Evolutionary conservation across 2,113 vertebrate genomes (phyloP).

Genomic region (Pachypanchax playfairii): DNA sequence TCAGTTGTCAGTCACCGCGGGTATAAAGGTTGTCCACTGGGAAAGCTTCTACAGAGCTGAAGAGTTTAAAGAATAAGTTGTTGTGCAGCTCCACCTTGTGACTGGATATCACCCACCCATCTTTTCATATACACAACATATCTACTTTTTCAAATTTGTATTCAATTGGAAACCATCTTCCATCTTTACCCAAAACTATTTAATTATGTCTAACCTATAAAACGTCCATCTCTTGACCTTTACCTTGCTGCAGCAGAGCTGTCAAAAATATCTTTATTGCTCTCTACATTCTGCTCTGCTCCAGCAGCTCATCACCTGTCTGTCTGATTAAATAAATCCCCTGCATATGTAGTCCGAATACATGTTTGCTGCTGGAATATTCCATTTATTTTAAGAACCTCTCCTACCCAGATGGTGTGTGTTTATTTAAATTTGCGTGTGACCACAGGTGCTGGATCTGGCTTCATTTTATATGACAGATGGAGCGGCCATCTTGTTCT

Average conservation of each 20-base stretch:
- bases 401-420: constrained; percentile 35
- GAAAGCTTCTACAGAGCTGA: not conserved
- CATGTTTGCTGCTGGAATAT: constrained; percentile 22
- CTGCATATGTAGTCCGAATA: not conserved
- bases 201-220: no score
- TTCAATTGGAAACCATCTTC: not conserved
- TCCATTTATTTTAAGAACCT: constrained; percentile 58
- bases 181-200: not conserved
- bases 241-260: not conserved
- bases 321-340: not conserved
- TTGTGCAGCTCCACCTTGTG: constrained; percentile 71
- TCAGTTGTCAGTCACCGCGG: constrained; percentile 29
- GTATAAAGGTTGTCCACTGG: constrained; percentile 29
- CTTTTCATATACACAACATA: not conserved
- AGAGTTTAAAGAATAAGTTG: constrained; percentile 11
- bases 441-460: constrained; percentile 64
- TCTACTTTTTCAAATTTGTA: constrained; percentile 2
- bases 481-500: constrained; percentile 71
- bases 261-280: constrained; percentile 18
- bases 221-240: no score
- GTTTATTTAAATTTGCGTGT: constrained; percentile 21
- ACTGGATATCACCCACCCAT: constrained; percentile 1
- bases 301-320: constrained; percentile 22
- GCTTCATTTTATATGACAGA: constrained; percentile 67
- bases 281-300: constrained; percentile 3